Evolutionary conservation across 2,888 invertebrate species (phyloP), one percentile per base, ranked within the genome.

Genomic region (Cactoblastis cactorum): DNA sequence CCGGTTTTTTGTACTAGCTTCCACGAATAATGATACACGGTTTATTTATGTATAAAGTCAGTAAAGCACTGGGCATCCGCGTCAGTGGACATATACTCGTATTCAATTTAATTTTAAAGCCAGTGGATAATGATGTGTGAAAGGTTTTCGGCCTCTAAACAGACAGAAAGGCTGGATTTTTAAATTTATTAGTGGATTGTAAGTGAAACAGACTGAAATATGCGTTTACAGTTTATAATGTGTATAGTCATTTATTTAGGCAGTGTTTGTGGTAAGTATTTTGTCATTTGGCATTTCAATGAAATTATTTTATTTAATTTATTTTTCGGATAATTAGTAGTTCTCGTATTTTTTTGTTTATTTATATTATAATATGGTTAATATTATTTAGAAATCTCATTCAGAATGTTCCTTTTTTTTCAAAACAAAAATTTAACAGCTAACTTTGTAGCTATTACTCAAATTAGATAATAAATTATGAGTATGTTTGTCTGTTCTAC

Each of bases 11-110:
- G 15, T 14, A 17, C 24, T 41, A 28, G 32, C 22, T 55, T 53
- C 55, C 37, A 12, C 33, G 55, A 55, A 55, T 53, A 43, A 53
- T 53, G 46, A 50, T 32, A 49, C 38, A 15, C 38, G 15, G 5
- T 15, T 32, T 32, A 35, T 38, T 32, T 49, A 33, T 34, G 33
- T 49, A 49, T 3, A 19, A 15, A 19, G 48, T 32, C 39, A 49
- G 49, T 49, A 41, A 41, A 22, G 41, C 34, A 41, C 39, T 12
- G 22, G 18, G 33, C 22, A 34, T 41, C 34, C 49, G 49, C 24
- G 49, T 38, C 9, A n/a, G 11, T 32, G 19, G 49, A 41, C 49
- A 28, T 32, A 12, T 14, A 17, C n/a, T 28, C 9, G 9, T 49
- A 11, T 8, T 39, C 38, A 24, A 37, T 19, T 37, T 24, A 47